Evolutionary conservation across 1,140 invertebrate genomes (phyloP), one percentile per base, ranked within the genome.

Genomic region (Cotesia vestalis): DNA sequence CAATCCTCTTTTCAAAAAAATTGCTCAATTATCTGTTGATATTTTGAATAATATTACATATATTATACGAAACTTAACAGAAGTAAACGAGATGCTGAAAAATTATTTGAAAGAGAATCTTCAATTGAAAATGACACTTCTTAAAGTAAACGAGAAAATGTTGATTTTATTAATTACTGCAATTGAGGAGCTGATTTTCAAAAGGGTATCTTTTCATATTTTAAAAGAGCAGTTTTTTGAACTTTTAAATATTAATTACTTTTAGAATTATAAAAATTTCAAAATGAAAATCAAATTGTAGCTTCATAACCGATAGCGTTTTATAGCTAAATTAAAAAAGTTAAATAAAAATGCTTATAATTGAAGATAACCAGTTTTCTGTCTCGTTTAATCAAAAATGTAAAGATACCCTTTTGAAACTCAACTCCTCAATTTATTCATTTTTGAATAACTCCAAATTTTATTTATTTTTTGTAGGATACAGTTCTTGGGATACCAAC

Each of bases 131-230:
- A 53, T 55, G 51, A 55, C 55, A 27, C 27, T 27, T 27, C 51
- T 67, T 51, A 51, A 67, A 27, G 66, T 67, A 67, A 67, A 35
- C n/a, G 12, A 53, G 46, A n/a, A 9, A 11, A 11, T 53, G 20
- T 53, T 66, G 51, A 66, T 66, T 46, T 52, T 11, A n/a, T 6
- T 46, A 52, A 14, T 38, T 52, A 36, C 12, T 62, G 17, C 36
- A 14, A 67, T 17, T 17, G 17, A 17, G 17, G 17, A 17, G 17
- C 17, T 17, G 17, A 17, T 17, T 17, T 17, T 17, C 1, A 17
- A 17, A 17, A 17, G 17, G 17, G 17, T 17, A 17, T 17, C 17
- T 17, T 17, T 17, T 17, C 17, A 17, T 17, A 17, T 17, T 17
- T 17, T 17, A 17, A 17, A 17, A 17, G 17, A 17, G 17, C 17